Evolutionary conservation across 2,797 vertebrate genomes (phyloP), one percentile per base, ranked within the genome.

Genomic region (Pipistrellus pipistrellus): DNA sequence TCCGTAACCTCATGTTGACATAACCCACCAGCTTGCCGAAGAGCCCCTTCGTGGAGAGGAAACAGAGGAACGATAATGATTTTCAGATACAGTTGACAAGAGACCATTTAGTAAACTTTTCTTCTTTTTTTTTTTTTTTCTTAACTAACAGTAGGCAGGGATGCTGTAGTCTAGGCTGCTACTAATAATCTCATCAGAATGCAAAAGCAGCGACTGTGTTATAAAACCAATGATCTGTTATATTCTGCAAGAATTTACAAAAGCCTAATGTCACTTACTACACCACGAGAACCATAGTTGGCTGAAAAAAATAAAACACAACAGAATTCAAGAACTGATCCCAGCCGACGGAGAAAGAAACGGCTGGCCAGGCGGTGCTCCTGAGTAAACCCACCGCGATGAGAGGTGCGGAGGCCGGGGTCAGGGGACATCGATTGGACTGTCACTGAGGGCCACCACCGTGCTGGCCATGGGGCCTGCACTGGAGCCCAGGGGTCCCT

Each of bases 221-320:
- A 99, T 99, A 99, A 99, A 99, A 99, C 98, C 98, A 99, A 99
- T 99, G 98, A 99, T 99, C 98, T 99, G 98, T 99, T 99, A 98
- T 98, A 99, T 99, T 99, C 98, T 99, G 98, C 98, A 98, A 98
- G 98, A 99, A 99, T 99, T 99, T 99, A 99, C 98, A 99, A 99
- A 99, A 99, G 98, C 98, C 98, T 99, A 99, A 99, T 99, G 98
- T 98, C 98, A 99, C 99, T 99, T 99, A 98, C 98, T 98, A 98
- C 98, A 98, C 98, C 98, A 98, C 89, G 98, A 98, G 98, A 98
- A 98, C 98, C 98, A 98, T 98, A 98, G 98, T 98, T 98, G 98
- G 98, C 97, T 98, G 98, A 98, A 98, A 98, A 98, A 97, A 51
- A 51, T 51, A 51, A 51, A 97, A 90, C 93, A 97, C 96, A 97